Conservation (phyloP, 2,113 vertebrate species). For the Chroicocephalus ridibundus region DNA sequence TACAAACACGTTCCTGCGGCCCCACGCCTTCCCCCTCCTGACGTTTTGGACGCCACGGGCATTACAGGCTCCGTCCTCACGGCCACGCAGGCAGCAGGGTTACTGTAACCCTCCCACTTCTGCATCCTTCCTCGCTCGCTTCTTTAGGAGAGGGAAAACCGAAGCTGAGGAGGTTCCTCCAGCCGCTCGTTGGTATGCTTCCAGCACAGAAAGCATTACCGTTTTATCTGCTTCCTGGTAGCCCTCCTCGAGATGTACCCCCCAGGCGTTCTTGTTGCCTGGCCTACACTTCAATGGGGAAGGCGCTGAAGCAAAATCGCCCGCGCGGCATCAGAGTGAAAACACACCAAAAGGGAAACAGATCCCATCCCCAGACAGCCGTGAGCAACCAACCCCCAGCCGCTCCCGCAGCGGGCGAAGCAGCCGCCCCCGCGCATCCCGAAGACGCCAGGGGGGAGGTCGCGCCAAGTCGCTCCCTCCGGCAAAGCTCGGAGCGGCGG, state of each 20-base stretch:
- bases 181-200: not conserved
- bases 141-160: not conserved
- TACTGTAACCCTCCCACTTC: not conserved
- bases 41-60: fast-evolving
- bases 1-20: fast-evolving
- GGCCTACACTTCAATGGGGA: not conserved
- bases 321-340: not conserved
- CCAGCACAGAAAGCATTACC: not conserved
- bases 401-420: not conserved
- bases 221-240: not conserved
- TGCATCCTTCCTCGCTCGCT: not conserved
- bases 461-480: not conserved
- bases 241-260: not conserved
- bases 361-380: not conserved
- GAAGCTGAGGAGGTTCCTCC: not conserved
- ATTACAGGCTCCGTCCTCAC: not conserved
- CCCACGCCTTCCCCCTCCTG: not conserved
- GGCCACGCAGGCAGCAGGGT: not conserved
- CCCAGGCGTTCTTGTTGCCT: not conserved
- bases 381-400: not conserved
- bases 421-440: fast-evolving
- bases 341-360: not conserved
- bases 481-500: not conserved
- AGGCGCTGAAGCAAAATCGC: not conserved
- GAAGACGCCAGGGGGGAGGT: fast-evolving